phyloP scores from a whole-genome alignment of 2,113 vertebrate genomes.

The Pavo muticus region DNA sequence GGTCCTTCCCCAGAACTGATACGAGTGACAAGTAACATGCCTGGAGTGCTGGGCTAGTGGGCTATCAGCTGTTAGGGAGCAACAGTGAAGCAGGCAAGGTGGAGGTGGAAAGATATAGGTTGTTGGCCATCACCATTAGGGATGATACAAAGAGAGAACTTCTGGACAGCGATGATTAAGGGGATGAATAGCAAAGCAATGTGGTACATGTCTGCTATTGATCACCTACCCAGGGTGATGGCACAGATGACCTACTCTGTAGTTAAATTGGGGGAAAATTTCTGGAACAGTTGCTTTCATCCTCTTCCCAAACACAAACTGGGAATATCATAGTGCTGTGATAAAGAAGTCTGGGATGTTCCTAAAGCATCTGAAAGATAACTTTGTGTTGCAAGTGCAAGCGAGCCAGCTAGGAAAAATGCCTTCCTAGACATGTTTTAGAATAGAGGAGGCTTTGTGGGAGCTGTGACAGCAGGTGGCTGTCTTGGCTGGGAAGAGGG shows the following conservation, averaged over 20 bases:
- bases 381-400: not conserved
- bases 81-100: not conserved
- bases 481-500: not conserved
- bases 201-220: not conserved
- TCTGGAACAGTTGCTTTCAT: not conserved
- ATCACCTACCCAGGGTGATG: not conserved
- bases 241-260: not conserved
- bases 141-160: not conserved
- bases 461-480: not conserved
- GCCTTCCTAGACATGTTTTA: not conserved
- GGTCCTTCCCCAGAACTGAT: not conserved
- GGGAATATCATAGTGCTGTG: not conserved
- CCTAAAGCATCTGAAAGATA: not conserved
- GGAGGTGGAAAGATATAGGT: too few relatives aligned
- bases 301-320: not conserved
- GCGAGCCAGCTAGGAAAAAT: not conserved
- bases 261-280: not conserved
- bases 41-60: not conserved
- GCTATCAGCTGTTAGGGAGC: not conserved
- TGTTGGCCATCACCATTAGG: not conserved
- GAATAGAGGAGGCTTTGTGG: not conserved
- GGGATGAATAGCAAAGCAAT: not conserved
- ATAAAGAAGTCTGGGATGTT: not conserved
- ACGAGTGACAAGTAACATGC: not conserved
- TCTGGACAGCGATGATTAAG: not conserved